Evolutionary conservation across 2,797 vertebrate species (phyloP), one percentile per base, ranked within the genome.

Genomic region (Pteronotus mesoamericanus): DNA sequence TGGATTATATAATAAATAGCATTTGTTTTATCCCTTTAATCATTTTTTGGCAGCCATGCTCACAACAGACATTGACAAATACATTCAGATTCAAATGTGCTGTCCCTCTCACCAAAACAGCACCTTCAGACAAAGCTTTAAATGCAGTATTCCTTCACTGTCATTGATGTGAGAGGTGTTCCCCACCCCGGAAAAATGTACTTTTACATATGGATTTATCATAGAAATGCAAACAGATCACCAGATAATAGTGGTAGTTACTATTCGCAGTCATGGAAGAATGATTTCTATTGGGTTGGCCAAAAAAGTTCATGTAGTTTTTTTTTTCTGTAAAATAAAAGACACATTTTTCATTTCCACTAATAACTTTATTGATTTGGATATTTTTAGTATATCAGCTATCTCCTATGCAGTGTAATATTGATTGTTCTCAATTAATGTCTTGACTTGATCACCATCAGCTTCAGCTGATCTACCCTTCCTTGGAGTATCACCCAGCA

Each of bases 1-100:
- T 93, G 57, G 51, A 37, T 79, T 74, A 86, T 37, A 89, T n/a
- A 64, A n/a, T 64, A 32, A 89, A 74, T 48, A 87, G 61, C 55
- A 48, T 93, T 87, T 83, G 21, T 91, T 95, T 90, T 72, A 74
- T 86, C 48, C 29, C 46, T 86, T 91, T 89, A 44, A 59, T 95
- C 57, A 53, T 72, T 71, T 64, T 78, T 72, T 88, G 53, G 89
- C 78, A 89, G 74, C 61, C 26, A 5, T 75, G 18, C 64, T 89
- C 75, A 84, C 9, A 77, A 22, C 57, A 64, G 57, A 48, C 39
- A 4, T 14, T 53, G 55, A 74, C 48, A 91, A n/a, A 34, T 15
- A 26, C 26, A 21, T 1, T 5, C 34, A 74, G n/a, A 32, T 29
- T 59, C 12, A 53, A 24, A 46, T 59, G 29, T 82, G 26, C 29